Conservation (phyloP, 2,888 invertebrate species). For the Agrochola litura region DNA sequence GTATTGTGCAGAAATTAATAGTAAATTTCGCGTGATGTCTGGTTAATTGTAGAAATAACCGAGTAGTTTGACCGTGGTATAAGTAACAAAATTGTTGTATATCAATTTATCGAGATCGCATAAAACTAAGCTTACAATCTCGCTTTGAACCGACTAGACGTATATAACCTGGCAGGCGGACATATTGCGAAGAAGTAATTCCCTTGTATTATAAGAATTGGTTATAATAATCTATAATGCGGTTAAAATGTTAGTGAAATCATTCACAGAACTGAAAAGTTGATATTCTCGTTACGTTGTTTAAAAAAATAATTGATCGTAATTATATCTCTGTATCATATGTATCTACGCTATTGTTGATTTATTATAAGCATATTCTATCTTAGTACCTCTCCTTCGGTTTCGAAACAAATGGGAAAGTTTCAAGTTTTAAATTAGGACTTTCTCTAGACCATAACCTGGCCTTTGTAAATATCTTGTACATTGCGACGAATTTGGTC, state of each 20-base stretch:
- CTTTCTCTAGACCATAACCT: constrained; percentile 50
- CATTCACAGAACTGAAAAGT: constrained; percentile 90
- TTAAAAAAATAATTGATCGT: constrained; percentile 84
- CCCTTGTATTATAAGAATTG: constrained; percentile 67
- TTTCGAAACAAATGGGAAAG: constrained; percentile 67
- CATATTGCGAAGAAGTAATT: constrained; percentile 54
- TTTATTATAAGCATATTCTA: constrained; percentile 87
- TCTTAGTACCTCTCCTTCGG: constrained; percentile 68
- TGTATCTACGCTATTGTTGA: constrained; percentile 87
- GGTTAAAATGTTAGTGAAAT: constrained; percentile 87
- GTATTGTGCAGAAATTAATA: constrained; percentile 34
- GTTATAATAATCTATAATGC: constrained; percentile 73
- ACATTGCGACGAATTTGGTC: constrained; percentile 37
- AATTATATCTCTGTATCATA: constrained; percentile 85
- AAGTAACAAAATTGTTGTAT: constrained; percentile 78
- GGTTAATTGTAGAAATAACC: constrained; percentile 28
- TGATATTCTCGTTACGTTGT: constrained; percentile 89
- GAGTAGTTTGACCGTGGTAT: constrained; percentile 50
- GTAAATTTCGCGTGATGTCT: constrained; percentile 36
- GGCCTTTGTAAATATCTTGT: constrained; percentile 53
- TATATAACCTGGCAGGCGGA: constrained; percentile 70
- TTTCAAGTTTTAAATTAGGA: constrained; percentile 58
- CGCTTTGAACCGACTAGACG: constrained; percentile 81
- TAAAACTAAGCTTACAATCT: constrained; percentile 79
- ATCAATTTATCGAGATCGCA: constrained; percentile 78